Base-by-base conservation (phyloP, 2,888 invertebrate species). In the Polymixis lichenea region DNA sequence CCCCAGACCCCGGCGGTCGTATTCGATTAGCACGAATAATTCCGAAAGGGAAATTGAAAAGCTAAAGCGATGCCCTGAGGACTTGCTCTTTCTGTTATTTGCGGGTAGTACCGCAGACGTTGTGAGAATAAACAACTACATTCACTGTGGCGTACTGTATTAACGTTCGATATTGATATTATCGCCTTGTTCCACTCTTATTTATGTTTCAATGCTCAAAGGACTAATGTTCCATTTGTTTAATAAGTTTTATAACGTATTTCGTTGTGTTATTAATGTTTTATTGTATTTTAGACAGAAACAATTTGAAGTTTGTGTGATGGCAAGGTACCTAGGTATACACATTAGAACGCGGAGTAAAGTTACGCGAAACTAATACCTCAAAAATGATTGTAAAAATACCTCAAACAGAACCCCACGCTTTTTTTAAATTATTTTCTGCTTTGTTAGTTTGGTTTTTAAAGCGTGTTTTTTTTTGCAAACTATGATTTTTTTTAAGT, bases 11-110 rank as follows among this genome's bases (percentile, higher is more conserved):
- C 91, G 91, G 86, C 92, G 95, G 94, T 95, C 95, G 95, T 95
- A 95, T 95, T 96, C 96, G 96, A 96, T 96, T 96, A 96, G 95
- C 92, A 94, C 94, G 94, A 96, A 95, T 96, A 95, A 96, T 96
- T 95, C 95, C 94, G 95, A 96, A 96, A 96, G 95, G 96, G 96
- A 96, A 96, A 96, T 96, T 96, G 96, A 96, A 96, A 96, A 96
- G 95, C 96, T 95, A 94, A 95, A 95, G 95, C 95, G 95, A 95
- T 95, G 94, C 96, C 95, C 96, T 90, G 91, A 95, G 96, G 96
- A 96, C 93, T 95, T 95, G 95, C 95, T 96, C 96, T 96, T 96
- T 96, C 95, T 95, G 94, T 95, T 96, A 96, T 95, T 96, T 95
- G 96, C 93, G 95, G 95, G 91, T 91, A 92, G 92, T 91, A 91